phyloP scores from a whole-genome alignment of 1,140 invertebrate species.

The Drosophila auraria region DNA sequence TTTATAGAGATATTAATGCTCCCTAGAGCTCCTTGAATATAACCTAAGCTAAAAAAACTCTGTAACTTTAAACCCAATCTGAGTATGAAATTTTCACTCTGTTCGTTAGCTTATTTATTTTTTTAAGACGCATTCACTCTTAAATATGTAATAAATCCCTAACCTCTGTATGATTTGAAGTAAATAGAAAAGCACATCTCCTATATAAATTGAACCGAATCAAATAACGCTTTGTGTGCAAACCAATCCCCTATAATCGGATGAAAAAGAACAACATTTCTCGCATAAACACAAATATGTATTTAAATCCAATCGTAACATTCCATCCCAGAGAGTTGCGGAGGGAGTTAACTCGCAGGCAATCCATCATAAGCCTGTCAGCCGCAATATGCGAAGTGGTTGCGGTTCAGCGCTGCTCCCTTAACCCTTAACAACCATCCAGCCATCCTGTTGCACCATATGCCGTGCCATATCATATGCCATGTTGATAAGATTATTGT shows the following conservation, averaged over 20 bases:
- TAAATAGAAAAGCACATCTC: background rate
- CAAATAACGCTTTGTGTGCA: constrained; percentile 14
- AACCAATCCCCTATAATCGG: constrained; percentile 18
- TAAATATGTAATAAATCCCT: background rate
- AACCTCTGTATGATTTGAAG: background rate
- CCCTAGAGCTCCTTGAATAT: background rate
- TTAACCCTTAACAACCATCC: constrained; percentile 15
- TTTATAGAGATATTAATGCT: background rate
- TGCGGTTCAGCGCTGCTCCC: constrained; percentile 30
- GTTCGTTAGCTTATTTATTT: background rate
- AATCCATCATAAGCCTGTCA: constrained; percentile 51
- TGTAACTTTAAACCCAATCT: background rate
- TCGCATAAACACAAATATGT: constrained; percentile 36
- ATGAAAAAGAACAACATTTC: constrained; percentile 13
- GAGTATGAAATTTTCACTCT: background rate
- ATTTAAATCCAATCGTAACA: constrained; percentile 37
- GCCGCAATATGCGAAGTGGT: constrained; percentile 42
- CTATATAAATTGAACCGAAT: constrained; percentile 20
- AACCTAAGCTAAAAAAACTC: background rate
- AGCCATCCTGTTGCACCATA: constrained; percentile 43
- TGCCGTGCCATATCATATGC: constrained; percentile 28
- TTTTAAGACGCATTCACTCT: too few species aligned
- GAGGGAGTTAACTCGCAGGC: background rate
- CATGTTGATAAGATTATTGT: constrained; percentile 58
- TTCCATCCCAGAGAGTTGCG: background rate